Percentiles rank a stretch among this genome's conserved stretches.
Conservation (phyloP, 2,888 invertebrate genomes). For the Drymonia ruficornis region DNA sequence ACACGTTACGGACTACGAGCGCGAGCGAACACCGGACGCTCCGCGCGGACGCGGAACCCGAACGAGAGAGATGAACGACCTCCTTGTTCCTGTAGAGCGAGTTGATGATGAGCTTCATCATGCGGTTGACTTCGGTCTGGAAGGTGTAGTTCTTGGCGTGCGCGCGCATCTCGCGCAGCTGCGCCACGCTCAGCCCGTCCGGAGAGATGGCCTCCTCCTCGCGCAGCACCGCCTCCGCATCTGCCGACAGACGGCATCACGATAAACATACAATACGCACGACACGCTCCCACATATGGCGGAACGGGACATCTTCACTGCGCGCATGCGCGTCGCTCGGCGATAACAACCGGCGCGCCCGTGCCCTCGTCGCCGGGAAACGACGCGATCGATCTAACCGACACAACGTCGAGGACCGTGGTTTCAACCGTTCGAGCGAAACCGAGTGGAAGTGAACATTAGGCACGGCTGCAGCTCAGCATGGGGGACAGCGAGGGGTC, state of each 20-base stretch:
- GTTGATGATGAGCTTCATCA: slow-evolving; percentile 99
- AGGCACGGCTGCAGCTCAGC: not conserved
- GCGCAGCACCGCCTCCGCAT: slow-evolving; percentile 94
- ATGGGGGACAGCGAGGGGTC: slow-evolving; percentile 10
- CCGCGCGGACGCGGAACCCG: not conserved
- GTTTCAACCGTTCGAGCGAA: not conserved
- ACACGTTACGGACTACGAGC: slow-evolving; percentile 1
- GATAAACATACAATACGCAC: too few species aligned
- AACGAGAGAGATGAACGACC: slow-evolving; percentile 69
- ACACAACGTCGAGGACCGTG: not conserved
- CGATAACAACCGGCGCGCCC: not conserved
- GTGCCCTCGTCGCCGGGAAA: slow-evolving; percentile 21
- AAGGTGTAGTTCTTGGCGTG: slow-evolving; percentile 95
- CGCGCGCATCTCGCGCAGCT: slow-evolving; percentile 95
- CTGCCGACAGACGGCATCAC: too few species aligned
- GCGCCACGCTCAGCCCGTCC: slow-evolving; percentile 97
- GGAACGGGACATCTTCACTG: slow-evolving; percentile 5
- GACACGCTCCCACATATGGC: too few species aligned
- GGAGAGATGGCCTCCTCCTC: slow-evolving; percentile 98
- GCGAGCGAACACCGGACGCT: not conserved
- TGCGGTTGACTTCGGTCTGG: slow-evolving; percentile 99
- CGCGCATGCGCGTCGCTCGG: not conserved
- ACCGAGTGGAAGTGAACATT: not conserved
- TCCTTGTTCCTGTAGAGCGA: slow-evolving; percentile 99
- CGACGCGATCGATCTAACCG: not conserved